Evolutionary conservation across 2,113 vertebrate genomes (phyloP), one percentile per base, ranked within the genome.

Genomic region (Serinus canaria): DNA sequence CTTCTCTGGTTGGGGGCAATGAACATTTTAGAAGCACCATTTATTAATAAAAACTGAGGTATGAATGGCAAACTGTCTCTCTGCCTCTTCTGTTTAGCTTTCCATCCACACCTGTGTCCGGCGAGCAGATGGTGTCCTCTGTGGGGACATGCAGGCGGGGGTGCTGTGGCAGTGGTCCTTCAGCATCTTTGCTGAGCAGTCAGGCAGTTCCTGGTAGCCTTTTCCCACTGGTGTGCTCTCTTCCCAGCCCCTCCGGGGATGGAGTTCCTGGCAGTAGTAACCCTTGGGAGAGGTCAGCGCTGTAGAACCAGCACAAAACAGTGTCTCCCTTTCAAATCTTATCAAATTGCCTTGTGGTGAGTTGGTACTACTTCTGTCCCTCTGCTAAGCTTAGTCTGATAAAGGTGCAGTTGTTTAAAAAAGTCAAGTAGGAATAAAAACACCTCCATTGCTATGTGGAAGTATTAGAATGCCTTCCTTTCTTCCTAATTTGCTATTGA

Each of bases 401-500:
- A 90, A 77, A 18, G 19, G 66, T 76, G 64, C 62, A 43, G 53
- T 72, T 75, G 59, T 91, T 92, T 53, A 16, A 75, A 89, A 75
- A 90, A 95, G 95, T 96, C 94, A 96, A 94, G 88, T 58, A 95
- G 83, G 80, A 90, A 89, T 93, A 93, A 95, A 93, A 94, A 31
- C 90, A 93, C 49, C 62, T 90, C 52, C 44, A 92, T 90, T 93
- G 73, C 90, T 89, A 20, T 73, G 69, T 91, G 69, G 64, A 92
- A 89, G 74, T 94, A 93, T 93, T 92, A 58, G 80, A 84, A 41
- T 64, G 73, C 88, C 88, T 89, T 87, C 88, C 77, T 93, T 96
- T 97, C 77, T 96, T 95, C 73, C 88, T 96, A 94, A 96, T 96
- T 90, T 93, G 76, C 93, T 88, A 87, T 69, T 96, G 95, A 96